Conservation (phyloP, 2,888 invertebrate species). For the Stratiomys singularior region DNA sequence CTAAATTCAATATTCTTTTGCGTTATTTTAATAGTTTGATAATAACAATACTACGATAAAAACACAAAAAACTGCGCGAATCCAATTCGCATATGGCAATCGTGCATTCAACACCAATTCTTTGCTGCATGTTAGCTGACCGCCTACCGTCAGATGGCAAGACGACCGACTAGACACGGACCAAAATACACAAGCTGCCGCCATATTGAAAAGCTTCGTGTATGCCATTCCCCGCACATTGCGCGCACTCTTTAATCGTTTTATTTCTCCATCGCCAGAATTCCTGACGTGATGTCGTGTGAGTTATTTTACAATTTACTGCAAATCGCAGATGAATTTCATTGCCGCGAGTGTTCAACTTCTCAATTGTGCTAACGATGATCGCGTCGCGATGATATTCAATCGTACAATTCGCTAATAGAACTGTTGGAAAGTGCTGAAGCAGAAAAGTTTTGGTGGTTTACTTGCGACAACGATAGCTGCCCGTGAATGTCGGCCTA, state of each 20-base stretch:
- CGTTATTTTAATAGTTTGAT: too few species aligned
- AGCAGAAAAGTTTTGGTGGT: background rate
- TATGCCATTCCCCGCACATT: background rate
- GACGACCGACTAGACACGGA: background rate
- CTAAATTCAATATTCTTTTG: too few species aligned
- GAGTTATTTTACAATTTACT: constrained; percentile 9
- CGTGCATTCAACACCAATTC: too few species aligned
- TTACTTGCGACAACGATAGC: background rate
- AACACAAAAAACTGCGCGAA: too few species aligned
- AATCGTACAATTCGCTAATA: background rate
- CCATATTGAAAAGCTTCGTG: constrained; percentile 48
- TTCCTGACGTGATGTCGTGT: constrained; percentile 46
- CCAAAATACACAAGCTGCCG: constrained; percentile 44
- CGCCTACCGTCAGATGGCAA: background rate
- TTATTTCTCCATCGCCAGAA: constrained; percentile 20
- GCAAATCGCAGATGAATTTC: background rate
- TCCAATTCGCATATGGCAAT: background rate
- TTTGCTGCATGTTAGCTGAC: too few species aligned
- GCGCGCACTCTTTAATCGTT: background rate
- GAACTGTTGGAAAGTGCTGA: background rate
- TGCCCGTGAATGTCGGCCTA: background rate
- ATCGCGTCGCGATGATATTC: background rate
- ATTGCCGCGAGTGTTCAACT: background rate
- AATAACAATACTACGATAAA: too few species aligned
- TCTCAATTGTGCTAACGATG: background rate